phyloP scores from a whole-genome alignment of 2,797 vertebrate species.

The Orientallactaga sibirica region DNA sequence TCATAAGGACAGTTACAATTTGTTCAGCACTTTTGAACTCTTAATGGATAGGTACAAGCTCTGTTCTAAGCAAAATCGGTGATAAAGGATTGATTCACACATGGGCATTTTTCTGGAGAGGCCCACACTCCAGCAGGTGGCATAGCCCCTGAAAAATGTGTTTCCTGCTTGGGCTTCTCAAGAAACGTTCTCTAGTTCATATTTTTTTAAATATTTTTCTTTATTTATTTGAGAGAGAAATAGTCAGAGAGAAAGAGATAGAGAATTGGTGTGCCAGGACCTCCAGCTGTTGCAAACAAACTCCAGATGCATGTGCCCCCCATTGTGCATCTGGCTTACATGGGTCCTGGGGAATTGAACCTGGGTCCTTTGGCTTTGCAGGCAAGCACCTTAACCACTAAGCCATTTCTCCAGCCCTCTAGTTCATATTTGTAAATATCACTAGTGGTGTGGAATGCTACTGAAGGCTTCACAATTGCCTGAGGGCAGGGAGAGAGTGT shows the following conservation, averaged over 20 bases:
- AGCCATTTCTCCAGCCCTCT: too few relatives aligned
- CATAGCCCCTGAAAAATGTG: background rate
- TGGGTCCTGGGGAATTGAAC: too few relatives aligned
- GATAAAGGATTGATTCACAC: conserved; percentile 20
- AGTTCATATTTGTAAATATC: conserved; percentile 7
- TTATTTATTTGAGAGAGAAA: too few relatives aligned
- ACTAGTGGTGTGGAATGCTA: background rate
- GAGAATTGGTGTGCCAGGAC: too few relatives aligned
- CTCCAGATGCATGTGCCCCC: too few relatives aligned
- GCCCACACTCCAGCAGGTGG: background rate
- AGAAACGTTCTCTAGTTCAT: background rate
- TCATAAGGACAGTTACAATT: background rate
- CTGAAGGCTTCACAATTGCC: background rate
- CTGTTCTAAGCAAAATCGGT: background rate
- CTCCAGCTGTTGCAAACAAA: too few relatives aligned
- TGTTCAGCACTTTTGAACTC: conserved; percentile 39
- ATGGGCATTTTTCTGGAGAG: conserved; percentile 22
- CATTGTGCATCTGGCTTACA: too few relatives aligned
- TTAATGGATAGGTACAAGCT: background rate
- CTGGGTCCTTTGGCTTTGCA: too few relatives aligned
- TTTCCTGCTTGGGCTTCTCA: background rate
- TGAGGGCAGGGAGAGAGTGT: background rate
- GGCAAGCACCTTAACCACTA: too few relatives aligned
- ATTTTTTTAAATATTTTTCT: background rate
- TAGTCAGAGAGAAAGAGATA: too few relatives aligned